Evolutionary conservation across 2,888 invertebrate genomes (phyloP).

Genomic region (Tiliacea citrago): DNA sequence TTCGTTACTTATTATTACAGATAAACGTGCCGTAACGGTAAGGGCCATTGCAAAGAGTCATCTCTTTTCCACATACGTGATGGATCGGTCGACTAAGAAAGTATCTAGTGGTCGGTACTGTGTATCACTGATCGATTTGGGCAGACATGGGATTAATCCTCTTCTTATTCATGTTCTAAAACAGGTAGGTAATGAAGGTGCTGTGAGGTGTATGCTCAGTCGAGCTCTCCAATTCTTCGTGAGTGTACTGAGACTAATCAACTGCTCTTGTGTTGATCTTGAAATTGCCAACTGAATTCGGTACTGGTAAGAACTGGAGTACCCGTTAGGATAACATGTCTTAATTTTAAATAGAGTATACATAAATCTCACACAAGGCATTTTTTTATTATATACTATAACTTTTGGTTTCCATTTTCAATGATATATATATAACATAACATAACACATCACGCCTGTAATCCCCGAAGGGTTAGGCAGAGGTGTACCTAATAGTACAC

Average conservation of each 20-base stretch:
- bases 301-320: neutral
- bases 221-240: neutral
- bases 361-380: neutral
- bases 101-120: neutral
- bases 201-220: neutral
- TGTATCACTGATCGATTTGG: slow-evolving; percentile 15
- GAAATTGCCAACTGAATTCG: neutral
- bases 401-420: neutral
- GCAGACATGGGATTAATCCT: neutral
- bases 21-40: neutral
- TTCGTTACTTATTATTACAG: neutral
- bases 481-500: too few relatives aligned
- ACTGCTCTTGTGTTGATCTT: neutral
- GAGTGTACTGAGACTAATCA: neutral
- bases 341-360: neutral
- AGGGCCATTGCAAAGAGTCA: slow-evolving; percentile 1
- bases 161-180: neutral
- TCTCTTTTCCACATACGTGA: neutral
- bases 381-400: too few relatives aligned
- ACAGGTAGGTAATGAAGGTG: neutral
- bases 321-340: neutral
- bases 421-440: too few relatives aligned
- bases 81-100: neutral
- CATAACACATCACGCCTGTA: too few relatives aligned
- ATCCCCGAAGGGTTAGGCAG: too few relatives aligned